Conservation (phyloP, 1,140 invertebrate species). For the Drosophila kohkoa region DNA sequence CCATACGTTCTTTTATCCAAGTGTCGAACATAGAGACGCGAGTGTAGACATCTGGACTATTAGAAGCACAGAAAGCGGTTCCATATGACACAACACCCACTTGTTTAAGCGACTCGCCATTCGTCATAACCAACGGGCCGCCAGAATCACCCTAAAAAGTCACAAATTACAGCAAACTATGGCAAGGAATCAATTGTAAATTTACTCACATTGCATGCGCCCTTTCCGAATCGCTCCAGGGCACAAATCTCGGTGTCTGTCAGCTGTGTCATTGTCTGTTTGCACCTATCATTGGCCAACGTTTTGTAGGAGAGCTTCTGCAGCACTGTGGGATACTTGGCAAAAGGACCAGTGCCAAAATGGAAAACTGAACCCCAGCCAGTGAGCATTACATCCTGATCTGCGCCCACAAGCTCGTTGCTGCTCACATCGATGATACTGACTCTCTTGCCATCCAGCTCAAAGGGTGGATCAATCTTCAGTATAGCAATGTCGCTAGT, state of each 20-base stretch:
- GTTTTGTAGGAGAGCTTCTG: conserved; percentile 75
- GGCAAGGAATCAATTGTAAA: not conserved
- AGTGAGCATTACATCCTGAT: conserved; percentile 64
- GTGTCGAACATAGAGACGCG: conserved; percentile 85
- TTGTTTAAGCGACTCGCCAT: conserved; percentile 70
- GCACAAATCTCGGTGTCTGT: conserved; percentile 85
- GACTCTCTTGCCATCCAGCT: conserved; percentile 67
- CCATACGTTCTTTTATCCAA: conserved; percentile 85
- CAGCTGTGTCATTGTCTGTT: conserved; percentile 73
- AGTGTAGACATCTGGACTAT: conserved; percentile 87
- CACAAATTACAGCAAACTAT: not conserved
- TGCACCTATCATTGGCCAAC: conserved; percentile 67
- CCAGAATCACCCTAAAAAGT: conserved; percentile 89
- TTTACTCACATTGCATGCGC: conserved; percentile 82
- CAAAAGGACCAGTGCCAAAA: conserved; percentile 75
- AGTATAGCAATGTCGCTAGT: conserved; percentile 84
- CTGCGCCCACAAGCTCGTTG: conserved; percentile 62
- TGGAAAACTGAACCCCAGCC: conserved; percentile 84
- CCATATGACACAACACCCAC: conserved; percentile 91
- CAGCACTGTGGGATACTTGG: conserved; percentile 71
- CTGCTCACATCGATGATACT: conserved; percentile 71
- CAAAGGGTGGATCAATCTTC: conserved; percentile 78
- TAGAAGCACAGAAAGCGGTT: conserved; percentile 86
- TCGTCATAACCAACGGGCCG: conserved; percentile 87
- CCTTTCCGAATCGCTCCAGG: conserved; percentile 84